Evolutionary conservation across 92 coral and sea anemone genomes (phyloP), one percentile per base, ranked within the genome.

Genomic region (Parazoanthus swiftii): DNA sequence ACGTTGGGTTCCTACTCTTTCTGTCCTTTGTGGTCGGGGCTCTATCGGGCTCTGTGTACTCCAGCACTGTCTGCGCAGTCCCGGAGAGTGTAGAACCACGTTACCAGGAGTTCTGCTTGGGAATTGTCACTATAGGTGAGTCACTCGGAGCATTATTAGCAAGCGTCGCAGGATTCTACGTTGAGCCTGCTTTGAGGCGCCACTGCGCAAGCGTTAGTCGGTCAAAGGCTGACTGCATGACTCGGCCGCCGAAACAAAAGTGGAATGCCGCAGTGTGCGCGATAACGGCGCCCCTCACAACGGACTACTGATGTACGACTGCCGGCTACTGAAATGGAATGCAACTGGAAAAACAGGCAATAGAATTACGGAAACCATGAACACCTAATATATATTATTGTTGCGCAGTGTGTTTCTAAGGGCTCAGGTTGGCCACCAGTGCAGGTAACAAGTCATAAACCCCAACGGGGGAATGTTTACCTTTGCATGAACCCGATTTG

Each of bases 31-130:
- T 88, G 3, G 92, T 93, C 1, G 98, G 98, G 11, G 76, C 93
- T 35, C 35, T 95, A 36, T 88, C 96, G 38, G 98, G 98, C 5
- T 71, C 89, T 16, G 96, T 95, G 39, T 95, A 90, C 81, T 82
- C 96, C 1, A 95, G 92, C 77, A 93, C 96, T 4, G 91, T 95
- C 4, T 91, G 96, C 38, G 85, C 93, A 5, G 89, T 95, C 8
- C 94, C 91, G 38, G 89, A 91, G 14, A 46, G 81, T 6, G 91
- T 93, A 4, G 98, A 95, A 51, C 96, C 98, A 23, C 85, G 94
- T 36, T 92, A 95, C 86, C 92, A 50, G 72, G 98, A 95, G 86
- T 95, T 95, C 81, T 93, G 92, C 82, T 54, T 95, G 74, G 98
- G 98, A 15, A 74, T 95, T 51, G 94, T 95, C 0, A 88, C 94